phyloP scores from a whole-genome alignment of 1,140 invertebrate genomes.

The Psix sp. region DNA sequence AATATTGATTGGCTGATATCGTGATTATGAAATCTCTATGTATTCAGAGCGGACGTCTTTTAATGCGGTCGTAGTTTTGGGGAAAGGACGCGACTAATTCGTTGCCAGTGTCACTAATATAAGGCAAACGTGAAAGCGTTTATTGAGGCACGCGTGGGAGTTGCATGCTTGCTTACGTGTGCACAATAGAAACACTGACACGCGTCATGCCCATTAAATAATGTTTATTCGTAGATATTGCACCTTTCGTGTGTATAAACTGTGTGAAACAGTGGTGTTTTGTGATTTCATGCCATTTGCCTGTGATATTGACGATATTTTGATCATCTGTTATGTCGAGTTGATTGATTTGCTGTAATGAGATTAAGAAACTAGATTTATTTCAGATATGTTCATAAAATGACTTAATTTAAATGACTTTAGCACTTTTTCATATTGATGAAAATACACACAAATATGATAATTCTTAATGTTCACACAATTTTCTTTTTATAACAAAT shows the following conservation, averaged over 20 bases:
- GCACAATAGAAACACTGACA: conserved; percentile 45
- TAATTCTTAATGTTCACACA: too few relatives aligned
- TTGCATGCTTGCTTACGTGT: conserved; percentile 41
- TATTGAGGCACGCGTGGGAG: conserved; percentile 51
- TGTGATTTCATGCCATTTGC: conserved; percentile 31
- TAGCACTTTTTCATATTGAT: too few relatives aligned
- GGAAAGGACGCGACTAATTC: conserved; percentile 16
- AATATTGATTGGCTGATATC: conserved; percentile 27
- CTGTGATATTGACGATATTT: conserved; percentile 16
- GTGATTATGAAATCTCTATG: conserved; percentile 16
- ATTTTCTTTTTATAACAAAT: too few relatives aligned
- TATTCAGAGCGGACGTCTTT: conserved; percentile 37
- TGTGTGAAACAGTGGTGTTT: conserved; percentile 44
- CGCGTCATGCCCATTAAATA: conserved; percentile 56
- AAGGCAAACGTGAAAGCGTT: conserved; percentile 38
- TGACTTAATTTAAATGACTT: too few relatives aligned
- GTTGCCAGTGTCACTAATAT: conserved; percentile 40
- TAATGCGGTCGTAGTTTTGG: conserved; percentile 20
- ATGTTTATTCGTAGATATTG: conserved; percentile 54
- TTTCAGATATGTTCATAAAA: too few relatives aligned
- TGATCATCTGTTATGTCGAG: conserved; percentile 12
- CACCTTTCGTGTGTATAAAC: conserved; percentile 44
- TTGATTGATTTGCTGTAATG: conserved; percentile 31
- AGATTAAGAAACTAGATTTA: conserved; percentile 9
- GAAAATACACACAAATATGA: too few relatives aligned